Evolutionary conservation across 2,797 vertebrate species (phyloP), one percentile per base, ranked within the genome.

Genomic region (Hypotaenidia okinawae): DNA sequence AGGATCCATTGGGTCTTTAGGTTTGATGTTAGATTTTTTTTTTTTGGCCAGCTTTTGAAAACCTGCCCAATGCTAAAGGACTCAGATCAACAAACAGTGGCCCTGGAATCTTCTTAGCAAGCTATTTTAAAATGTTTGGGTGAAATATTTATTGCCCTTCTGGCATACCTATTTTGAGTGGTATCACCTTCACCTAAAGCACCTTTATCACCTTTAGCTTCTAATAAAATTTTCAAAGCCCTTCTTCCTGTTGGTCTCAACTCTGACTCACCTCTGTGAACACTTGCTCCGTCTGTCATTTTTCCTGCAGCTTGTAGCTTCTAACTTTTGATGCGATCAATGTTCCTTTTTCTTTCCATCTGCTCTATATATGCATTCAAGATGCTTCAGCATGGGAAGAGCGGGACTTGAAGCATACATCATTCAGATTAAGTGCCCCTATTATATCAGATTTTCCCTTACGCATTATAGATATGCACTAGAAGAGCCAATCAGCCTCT

Each of bases 401-500:
- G 54, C 24, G 23, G 80, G 57, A 84, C 30, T 54, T 67, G 69
- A 78, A 84, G 41, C 17, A 41, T 11, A 28, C 10, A 43, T 16
- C 22, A 59, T 51, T 32, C 45, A 83, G 57, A 32, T 3, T 43
- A 43, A 57, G 28, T 52, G 16, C 7, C 35, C 16, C 61, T 43
- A 21, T 52, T 25, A 23, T 35, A 55, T 11, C 66, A 32, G n/a
- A 15, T 61, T 67, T 73, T 57, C 69, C 30, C 16, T 61, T 52
- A 30, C 0, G 1, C 11, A 4, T 63, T 47, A 61, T 61, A 67
- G 57, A 58, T 23, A 30, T 0, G 3, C 52, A 25, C 24, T 23
- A 11, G 12, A 41, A 55, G 28, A 87, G 17, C 35, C 51, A 81
- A 21, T 37, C 32, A 14, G 27, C 32, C 47, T 41, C 33, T 16